Percentiles rank a stretch among this genome's conserved stretches.
Evolutionary conservation across 2,888 invertebrate genomes (phyloP).

Genomic region (Eurois occulta): DNA sequence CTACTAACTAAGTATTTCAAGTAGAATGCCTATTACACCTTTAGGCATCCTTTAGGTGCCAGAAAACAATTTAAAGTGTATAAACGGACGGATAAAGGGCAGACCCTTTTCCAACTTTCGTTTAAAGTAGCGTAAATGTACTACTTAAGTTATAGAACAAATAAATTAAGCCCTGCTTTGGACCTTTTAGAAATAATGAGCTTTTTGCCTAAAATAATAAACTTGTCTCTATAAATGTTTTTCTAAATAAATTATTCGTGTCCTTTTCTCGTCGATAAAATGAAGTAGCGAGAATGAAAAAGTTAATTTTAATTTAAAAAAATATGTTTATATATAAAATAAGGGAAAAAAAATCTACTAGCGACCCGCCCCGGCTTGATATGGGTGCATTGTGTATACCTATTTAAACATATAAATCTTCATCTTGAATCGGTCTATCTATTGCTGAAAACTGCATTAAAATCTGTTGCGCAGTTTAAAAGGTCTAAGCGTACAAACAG

Average conservation of each 20-base stretch:
- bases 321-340: no score
- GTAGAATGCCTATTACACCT: not conserved
- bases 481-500: no score
- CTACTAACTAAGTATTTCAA: constrained; percentile 1
- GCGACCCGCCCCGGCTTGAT: no score
- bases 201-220: constrained; percentile 7
- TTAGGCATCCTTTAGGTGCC: constrained; percentile 8
- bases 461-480: no score
- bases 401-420: no score
- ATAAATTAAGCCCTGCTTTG: not conserved
- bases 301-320: not conserved
- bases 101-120: constrained; percentile 34
- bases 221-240: not conserved
- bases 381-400: no score
- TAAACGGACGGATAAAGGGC: constrained; percentile 14
- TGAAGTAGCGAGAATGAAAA: not conserved
- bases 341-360: no score
- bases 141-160: constrained; percentile 12
- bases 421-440: no score
- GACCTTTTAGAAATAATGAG: constrained; percentile 3
- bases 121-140: constrained; percentile 18
- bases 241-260: not conserved
- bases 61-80: constrained; percentile 38
- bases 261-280: not conserved
- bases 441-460: no score